Percentiles rank a stretch among this genome's conserved stretches.
These are phyloP conservation scores for Odontamblyopus lacepedii DNA, from an alignment of 2,797 vertebrate genomes.

Conservation along the genomic window DNA sequence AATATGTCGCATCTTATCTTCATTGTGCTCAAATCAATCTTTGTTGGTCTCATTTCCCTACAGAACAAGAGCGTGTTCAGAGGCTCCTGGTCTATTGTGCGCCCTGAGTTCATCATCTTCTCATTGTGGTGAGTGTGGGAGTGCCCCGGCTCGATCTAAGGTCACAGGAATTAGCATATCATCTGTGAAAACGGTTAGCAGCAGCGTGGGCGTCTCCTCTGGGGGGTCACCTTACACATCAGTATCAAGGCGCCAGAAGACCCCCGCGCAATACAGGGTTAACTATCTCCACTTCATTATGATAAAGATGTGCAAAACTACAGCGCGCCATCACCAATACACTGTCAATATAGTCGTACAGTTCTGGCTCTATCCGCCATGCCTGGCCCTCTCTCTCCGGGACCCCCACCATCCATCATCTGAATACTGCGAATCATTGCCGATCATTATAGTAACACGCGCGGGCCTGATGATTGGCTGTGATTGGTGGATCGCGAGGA, in stretches of 20 bases:
- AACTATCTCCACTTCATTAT: constrained; percentile 84
- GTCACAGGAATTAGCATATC: constrained; percentile 81
- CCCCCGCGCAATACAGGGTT: constrained; percentile 69
- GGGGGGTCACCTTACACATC: constrained; percentile 79
- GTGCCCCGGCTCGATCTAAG: constrained; percentile 69
- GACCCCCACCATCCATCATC: constrained; percentile 80
- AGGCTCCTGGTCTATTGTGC: constrained; percentile 13
- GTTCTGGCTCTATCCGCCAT: constrained; percentile 38
- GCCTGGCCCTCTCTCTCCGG: constrained; percentile 59
- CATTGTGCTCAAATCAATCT: neutral
- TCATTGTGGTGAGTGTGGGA: constrained; percentile 60
- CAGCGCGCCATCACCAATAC: constrained; percentile 47
- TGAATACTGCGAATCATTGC: constrained; percentile 81
- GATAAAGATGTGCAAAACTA: constrained; percentile 80
- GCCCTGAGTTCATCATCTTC: constrained; percentile 50
- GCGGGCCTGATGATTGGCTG: constrained; percentile 70
- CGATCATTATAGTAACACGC: constrained; percentile 78
- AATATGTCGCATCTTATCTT: neutral
- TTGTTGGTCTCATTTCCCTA: constrained; percentile 1
- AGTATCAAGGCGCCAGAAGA: constrained; percentile 67
- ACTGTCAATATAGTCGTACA: constrained; percentile 67
- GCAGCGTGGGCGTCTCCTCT: constrained; percentile 74
- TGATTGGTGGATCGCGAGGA: constrained; percentile 74
- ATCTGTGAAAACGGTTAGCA: constrained; percentile 76
- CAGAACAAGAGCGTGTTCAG: constrained; percentile 34